phyloP scores from a whole-genome alignment of 2,888 invertebrate species.

The Phaedon cochleariae region DNA sequence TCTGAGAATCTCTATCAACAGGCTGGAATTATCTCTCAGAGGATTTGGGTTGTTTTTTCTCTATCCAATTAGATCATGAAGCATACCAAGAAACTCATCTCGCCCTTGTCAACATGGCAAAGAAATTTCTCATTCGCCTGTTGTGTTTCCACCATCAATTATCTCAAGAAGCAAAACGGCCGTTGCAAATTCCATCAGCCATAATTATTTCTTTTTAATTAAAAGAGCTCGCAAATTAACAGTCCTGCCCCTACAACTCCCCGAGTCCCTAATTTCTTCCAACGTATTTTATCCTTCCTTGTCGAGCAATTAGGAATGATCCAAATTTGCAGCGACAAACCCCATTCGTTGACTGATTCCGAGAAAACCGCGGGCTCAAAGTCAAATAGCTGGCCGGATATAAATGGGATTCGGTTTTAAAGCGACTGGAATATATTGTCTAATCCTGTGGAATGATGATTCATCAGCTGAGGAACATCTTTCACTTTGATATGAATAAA shows the following conservation, averaged over 20 bases:
- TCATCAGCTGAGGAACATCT: conserved; percentile 33
- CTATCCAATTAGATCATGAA: no score
- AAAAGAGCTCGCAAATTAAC: conserved; percentile 34
- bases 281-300: conserved; percentile 10
- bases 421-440: conserved; percentile 36
- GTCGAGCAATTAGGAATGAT: conserved; percentile 13
- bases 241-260: background rate
- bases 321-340: conserved; percentile 9
- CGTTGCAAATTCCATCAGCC: conserved; percentile 18
- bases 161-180: conserved; percentile 6
- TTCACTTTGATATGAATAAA: conserved; percentile 40
- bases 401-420: conserved; percentile 34
- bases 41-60: no score
- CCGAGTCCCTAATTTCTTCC: background rate
- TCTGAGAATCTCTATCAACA: no score
- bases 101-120: no score
- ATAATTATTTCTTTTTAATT: conserved; percentile 33
- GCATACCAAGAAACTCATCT: no score
- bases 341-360: conserved; percentile 6
- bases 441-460: conserved; percentile 35
- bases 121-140: background rate
- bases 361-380: conserved; percentile 28
- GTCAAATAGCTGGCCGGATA: conserved; percentile 19
- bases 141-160: conserved; percentile 15
- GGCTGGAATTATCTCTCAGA: no score